These are phyloP conservation scores for Clivina fossor DNA, from an alignment of 2,888 invertebrate genomes.

Conservation along the genomic window DNA sequence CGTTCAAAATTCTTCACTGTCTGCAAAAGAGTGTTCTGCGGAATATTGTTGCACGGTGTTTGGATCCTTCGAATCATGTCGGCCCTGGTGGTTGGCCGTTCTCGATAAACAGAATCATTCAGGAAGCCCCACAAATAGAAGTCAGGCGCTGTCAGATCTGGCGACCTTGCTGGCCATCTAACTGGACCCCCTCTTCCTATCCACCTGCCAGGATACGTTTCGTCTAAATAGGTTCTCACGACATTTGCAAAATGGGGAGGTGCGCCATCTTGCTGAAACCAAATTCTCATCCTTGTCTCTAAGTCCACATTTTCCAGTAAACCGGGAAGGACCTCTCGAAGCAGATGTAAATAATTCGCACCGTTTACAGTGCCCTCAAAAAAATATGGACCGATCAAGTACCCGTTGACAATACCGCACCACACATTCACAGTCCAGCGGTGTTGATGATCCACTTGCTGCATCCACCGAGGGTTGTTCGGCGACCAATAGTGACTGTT, in stretches of 20 bases:
- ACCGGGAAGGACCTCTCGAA: no score
- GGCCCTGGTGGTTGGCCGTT: background rate
- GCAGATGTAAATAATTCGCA: slow-evolving; percentile 5
- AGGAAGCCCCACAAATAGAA: background rate
- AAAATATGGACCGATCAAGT: slow-evolving; percentile 19
- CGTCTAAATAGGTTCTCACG: background rate
- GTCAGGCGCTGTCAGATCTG: background rate
- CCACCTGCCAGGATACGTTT: background rate
- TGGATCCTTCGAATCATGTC: no score
- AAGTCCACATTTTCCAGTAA: no score
- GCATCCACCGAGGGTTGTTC: background rate
- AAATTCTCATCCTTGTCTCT: no score
- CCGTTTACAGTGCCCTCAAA: slow-evolving; percentile 7
- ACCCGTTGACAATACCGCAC: slow-evolving; percentile 12
- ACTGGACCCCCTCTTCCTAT: background rate
- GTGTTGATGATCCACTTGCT: background rate
- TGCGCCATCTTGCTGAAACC: background rate
- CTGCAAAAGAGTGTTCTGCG: no score
- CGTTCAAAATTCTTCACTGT: no score
- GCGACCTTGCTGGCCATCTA: background rate
- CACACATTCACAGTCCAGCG: background rate
- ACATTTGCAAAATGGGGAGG: background rate
- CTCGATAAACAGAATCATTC: background rate
- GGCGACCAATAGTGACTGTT: background rate
- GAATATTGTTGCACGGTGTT: no score